Conservation (phyloP, 2,888 invertebrate species). For the Lordiphosa andalusiaca region DNA sequence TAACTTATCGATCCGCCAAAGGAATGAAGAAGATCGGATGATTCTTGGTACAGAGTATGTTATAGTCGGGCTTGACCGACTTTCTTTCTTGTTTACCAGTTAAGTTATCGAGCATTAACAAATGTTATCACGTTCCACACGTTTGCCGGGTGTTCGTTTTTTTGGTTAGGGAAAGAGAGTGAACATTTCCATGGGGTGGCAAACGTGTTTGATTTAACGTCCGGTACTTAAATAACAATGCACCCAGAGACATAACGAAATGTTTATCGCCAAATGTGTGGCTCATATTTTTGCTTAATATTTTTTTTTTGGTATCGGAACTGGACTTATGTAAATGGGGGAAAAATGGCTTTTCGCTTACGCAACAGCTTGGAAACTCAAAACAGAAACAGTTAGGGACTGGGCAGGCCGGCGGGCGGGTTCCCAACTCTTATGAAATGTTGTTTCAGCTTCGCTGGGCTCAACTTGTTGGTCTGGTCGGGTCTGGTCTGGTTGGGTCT, state of each 20-base stretch:
- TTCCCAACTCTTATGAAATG: slow-evolving; percentile 13
- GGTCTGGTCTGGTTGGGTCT: slow-evolving; percentile 15
- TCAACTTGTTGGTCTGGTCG: slow-evolving; percentile 12
- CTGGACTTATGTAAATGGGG: slow-evolving; percentile 11
- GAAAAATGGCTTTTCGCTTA: too few species aligned
- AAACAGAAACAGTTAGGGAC: too few species aligned
- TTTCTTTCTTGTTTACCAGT: not conserved
- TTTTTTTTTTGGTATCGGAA: slow-evolving; percentile 6
- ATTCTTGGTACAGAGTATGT: too few species aligned
- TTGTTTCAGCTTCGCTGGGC: slow-evolving; percentile 10
- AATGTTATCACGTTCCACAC: slow-evolving; percentile 57
- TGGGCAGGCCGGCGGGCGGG: not conserved
- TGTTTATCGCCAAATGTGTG: too few species aligned
- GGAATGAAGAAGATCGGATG: too few species aligned
- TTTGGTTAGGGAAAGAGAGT: not conserved
- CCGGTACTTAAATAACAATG: not conserved
- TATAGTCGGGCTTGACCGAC: too few species aligned
- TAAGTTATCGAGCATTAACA: slow-evolving; percentile 16
- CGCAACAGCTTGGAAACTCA: too few species aligned
- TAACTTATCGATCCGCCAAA: too few species aligned
- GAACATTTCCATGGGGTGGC: not conserved
- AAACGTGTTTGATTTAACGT: slow-evolving; percentile 2
- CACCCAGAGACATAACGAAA: not conserved
- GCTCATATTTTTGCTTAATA: too few species aligned
- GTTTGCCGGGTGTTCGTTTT: slow-evolving; percentile 25